Evolutionary conservation across 2,888 invertebrate genomes (phyloP), one percentile per base, ranked within the genome.

Genomic region (Rotaria macrura): DNA sequence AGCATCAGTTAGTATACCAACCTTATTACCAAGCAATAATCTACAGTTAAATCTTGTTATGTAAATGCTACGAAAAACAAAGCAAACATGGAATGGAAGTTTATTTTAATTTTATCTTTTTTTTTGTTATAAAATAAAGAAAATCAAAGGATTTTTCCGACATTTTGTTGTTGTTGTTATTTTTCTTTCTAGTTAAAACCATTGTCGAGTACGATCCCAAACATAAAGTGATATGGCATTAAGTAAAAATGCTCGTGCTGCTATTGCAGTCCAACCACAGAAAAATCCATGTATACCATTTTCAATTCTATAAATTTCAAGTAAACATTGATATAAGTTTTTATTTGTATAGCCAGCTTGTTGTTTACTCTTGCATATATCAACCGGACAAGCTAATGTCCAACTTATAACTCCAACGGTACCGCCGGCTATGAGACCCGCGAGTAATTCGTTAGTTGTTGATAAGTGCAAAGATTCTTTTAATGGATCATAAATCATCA

Each of bases 181-280:
- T 23, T 52, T 52, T 23, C 23, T 20, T 23, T 52, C 52, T 5
- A 23, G 38, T 34, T 20, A 9, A 29, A 65, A 65, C 65, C 65
- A 65, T 34, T 20, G 65, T 34, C 65, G 17, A 65, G 17, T 38
- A 34, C 7, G 79, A 43, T 79, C 79, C 79, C 79, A 79, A 25
- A 79, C 43, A 40, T 34, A 43, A n/a, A 79, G 79, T n/a, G 79
- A 79, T 43, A 79, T n/a, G 12, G 79, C 79, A n/a, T 79, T 79
- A 25, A 79, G 25, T n/a, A 79, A 6, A 43, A 79, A 79, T 14
- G 79, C 79, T 25, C 79, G 79, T 25, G 79, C 5, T 43, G 79
- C 79, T 79, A 43, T 79, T 25, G 43, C 79, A 25, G 79, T 43
- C 79, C 79, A 79, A 43, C 79, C 79, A 79, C 79, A 79, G 43